phyloP scores from a whole-genome alignment of 2,113 vertebrate species.

The Dromas ardeola region DNA sequence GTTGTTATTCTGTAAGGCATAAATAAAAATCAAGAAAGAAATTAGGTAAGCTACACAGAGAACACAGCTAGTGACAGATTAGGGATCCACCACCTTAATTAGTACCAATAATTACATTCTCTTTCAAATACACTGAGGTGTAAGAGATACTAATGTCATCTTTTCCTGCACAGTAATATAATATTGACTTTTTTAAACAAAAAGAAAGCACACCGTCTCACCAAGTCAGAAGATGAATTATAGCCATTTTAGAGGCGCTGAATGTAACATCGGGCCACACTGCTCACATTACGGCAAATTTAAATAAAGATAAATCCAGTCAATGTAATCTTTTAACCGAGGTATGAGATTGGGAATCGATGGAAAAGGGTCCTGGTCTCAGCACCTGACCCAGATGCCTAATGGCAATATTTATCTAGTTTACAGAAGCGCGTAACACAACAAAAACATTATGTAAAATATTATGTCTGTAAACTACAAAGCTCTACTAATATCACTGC shows the following conservation, averaged over 20 bases:
- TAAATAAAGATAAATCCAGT: conserved; percentile 4
- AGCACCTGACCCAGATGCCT: background rate
- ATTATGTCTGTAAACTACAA: accelerated
- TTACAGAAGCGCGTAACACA: background rate
- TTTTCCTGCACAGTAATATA: background rate
- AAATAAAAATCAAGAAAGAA: background rate
- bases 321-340: background rate
- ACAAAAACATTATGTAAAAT: background rate
- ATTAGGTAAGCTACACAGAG: background rate
- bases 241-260: background rate
- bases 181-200: background rate
- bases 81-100: background rate
- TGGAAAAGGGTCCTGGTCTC: background rate
- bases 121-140: background rate
- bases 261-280: background rate
- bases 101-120: background rate
- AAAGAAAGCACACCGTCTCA: background rate
- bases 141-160: background rate
- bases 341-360: background rate
- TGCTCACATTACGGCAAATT: background rate
- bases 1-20: background rate
- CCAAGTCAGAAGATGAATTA: background rate
- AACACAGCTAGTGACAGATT: background rate
- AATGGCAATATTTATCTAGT: background rate
- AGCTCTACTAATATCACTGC: background rate